Evolutionary conservation across 30 jellyfish, hydroid and myxozoan species (phyloP).

Genomic region (Rhopilema esculentum): DNA sequence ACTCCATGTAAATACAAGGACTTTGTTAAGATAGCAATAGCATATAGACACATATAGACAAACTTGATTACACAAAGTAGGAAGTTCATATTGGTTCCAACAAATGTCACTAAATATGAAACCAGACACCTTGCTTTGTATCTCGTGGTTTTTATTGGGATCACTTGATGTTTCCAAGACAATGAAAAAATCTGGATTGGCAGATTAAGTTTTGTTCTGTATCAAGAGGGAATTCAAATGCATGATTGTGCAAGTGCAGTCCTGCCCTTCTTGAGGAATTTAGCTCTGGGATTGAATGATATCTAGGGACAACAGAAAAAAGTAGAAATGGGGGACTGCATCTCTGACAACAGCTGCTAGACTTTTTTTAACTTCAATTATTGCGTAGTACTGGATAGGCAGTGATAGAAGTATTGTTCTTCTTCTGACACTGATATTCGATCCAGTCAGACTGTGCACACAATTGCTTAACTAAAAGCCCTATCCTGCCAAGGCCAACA

Average conservation of each 20-base stretch:
- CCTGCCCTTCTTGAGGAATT: neutral
- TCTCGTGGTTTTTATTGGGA: neutral
- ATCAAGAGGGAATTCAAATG: neutral
- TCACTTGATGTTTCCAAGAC: neutral
- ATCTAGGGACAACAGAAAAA: too few species aligned
- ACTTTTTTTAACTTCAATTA: too few species aligned
- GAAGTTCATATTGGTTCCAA: neutral
- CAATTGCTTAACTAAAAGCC: too few species aligned
- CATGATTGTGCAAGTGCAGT: neutral
- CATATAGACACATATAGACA: neutral
- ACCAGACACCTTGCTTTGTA: too few species aligned
- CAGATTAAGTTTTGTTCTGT: neutral
- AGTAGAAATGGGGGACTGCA: too few species aligned
- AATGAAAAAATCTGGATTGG: neutral
- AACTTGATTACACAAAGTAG: neutral
- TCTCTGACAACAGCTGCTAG: too few species aligned
- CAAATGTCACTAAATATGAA: too few species aligned
- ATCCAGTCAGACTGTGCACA: too few species aligned
- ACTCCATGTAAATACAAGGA: neutral
- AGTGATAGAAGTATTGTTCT: too few species aligned
- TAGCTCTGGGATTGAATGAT: neutral
- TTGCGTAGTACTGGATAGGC: too few species aligned
- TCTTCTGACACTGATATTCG: too few species aligned
- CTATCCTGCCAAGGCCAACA: too few species aligned
- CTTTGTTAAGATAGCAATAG: neutral